Conservation (phyloP, 2,113 vertebrate species). For the Eretmochelys imbricata region DNA sequence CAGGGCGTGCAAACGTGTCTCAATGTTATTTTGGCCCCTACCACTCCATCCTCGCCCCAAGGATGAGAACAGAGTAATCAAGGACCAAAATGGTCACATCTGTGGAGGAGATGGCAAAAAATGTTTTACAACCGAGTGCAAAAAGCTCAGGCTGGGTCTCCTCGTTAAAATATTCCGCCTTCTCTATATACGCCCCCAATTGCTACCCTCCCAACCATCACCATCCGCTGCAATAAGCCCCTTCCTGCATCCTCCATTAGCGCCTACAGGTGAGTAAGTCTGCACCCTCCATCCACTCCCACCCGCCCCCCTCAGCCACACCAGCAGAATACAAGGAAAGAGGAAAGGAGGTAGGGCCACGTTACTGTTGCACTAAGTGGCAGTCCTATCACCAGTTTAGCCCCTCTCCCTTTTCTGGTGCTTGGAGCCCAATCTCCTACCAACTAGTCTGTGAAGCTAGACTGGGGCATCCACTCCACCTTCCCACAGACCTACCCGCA, state of each 20-base stretch:
- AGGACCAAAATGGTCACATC: neutral
- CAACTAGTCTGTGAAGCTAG: neutral
- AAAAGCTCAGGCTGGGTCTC: neutral
- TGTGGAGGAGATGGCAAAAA: neutral
- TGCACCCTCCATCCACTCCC: neutral
- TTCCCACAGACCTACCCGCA: neutral
- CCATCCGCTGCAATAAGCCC: neutral
- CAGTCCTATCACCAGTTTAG: neutral
- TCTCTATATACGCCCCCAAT: neutral
- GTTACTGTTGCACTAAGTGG: neutral
- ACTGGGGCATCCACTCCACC: neutral
- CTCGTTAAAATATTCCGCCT: neutral
- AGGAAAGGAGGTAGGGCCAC: neutral
- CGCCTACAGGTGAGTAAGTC: neutral
- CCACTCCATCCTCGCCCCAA: neutral
- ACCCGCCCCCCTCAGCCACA: neutral
- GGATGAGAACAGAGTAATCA: neutral
- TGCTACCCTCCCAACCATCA: neutral
- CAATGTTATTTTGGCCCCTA: neutral
- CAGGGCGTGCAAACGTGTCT: neutral
- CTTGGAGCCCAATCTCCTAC: neutral
- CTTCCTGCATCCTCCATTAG: neutral
- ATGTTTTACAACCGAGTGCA: neutral
- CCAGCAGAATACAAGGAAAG: rapidly evolving
- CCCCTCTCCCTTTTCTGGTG: neutral